A percentile compares a stretch with the other conserved stretches of the same genome.
Evolutionary conservation across 2,888 invertebrate species (phyloP).

Genomic region (Malacosoma neustria): DNA sequence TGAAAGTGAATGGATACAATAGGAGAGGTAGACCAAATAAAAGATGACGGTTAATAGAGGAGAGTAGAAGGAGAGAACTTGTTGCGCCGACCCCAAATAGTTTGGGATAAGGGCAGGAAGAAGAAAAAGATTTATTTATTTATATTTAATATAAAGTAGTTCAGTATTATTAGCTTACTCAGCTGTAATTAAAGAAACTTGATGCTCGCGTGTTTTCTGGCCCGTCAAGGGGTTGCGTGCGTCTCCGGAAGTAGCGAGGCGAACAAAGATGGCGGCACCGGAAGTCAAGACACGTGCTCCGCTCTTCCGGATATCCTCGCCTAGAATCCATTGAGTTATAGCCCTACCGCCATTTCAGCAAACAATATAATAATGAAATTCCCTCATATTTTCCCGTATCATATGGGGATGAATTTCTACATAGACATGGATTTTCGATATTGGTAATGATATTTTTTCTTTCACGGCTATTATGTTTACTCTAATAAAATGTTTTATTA

Average conservation of each 20-base stretch:
- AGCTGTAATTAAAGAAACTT: too few species aligned
- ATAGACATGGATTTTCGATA: constrained; percentile 23
- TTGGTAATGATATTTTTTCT: constrained; percentile 2
- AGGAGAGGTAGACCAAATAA: too few species aligned
- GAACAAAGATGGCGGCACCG: constrained; percentile 67
- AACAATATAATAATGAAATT: background rate
- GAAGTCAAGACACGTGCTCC: constrained; percentile 68
- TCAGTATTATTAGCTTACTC: too few species aligned
- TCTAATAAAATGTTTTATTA: too few species aligned
- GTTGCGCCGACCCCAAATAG: too few species aligned
- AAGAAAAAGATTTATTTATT: too few species aligned
- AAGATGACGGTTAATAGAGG: too few species aligned
- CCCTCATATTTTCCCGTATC: background rate
- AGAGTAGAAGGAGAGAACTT: too few species aligned
- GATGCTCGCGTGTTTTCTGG: constrained; percentile 28
- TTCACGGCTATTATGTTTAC: background rate
- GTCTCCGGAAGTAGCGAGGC: constrained; percentile 44
- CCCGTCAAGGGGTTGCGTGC: constrained; percentile 62
- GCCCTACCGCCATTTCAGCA: background rate
- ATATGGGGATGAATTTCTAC: too few species aligned
- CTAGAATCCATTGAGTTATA: constrained; percentile 66
- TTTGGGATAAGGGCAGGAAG: too few species aligned
- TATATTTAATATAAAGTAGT: too few species aligned
- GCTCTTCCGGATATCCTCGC: constrained; percentile 60
- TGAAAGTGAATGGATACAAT: too few species aligned